Conservation (phyloP, 2,797 vertebrate genomes). For the Melanotaenia parkinsoni region DNA sequence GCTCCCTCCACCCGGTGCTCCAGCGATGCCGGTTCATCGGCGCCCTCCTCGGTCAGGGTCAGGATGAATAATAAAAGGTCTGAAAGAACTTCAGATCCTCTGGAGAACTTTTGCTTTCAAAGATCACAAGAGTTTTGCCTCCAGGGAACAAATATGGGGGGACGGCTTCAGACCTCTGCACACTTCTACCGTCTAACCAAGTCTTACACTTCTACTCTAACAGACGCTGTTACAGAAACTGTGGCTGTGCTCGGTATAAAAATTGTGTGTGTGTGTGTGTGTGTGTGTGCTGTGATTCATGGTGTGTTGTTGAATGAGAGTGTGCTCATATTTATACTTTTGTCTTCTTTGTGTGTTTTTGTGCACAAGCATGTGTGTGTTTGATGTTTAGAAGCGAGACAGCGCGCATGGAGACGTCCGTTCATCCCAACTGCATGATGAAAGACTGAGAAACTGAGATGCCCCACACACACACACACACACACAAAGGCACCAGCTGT, state of each 20-base stretch:
- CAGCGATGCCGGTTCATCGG: no score
- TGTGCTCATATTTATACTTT: slow-evolving; percentile 17
- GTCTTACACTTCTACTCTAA: no score
- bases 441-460: slow-evolving; percentile 72
- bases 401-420: slow-evolving; percentile 59
- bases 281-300: background rate
- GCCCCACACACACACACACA: slow-evolving; percentile 1
- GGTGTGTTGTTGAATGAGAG: slow-evolving; percentile 8
- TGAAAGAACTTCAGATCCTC: no score
- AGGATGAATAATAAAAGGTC: no score
- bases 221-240: background rate
- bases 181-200: no score
- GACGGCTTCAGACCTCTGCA: no score
- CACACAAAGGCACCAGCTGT: background rate
- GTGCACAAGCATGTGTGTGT: slow-evolving; percentile 23
- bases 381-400: slow-evolving; percentile 58
- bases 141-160: no score
- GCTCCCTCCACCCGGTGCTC: no score
- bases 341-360: slow-evolving; percentile 13
- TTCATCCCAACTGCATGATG: slow-evolving; percentile 71
- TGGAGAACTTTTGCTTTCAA: no score
- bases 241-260: background rate
- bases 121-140: no score
- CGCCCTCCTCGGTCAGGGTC: no score
- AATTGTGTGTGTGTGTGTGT: background rate